A percentile compares a stretch with the other conserved stretches of the same genome.
Conservation (phyloP, 2,888 invertebrate genomes). For the Leucania comma region DNA sequence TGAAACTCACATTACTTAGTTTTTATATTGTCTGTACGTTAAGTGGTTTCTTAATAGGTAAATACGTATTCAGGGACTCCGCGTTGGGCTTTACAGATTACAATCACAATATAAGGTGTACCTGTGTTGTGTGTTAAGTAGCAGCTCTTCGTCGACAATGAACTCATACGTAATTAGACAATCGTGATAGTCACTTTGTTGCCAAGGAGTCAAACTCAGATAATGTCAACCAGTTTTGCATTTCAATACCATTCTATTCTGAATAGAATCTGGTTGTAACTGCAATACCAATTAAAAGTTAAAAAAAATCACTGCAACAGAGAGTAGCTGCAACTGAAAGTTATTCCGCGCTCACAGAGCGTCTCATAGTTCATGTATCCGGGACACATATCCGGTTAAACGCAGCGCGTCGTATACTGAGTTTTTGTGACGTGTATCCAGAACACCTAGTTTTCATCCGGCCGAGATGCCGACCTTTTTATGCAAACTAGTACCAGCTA, state of each 20-base stretch:
- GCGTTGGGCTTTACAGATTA: conserved; percentile 33
- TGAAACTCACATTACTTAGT: background rate
- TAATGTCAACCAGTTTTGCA: background rate
- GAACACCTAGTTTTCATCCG: conserved; percentile 69
- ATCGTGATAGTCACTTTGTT: background rate
- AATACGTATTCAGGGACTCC: conserved; percentile 5
- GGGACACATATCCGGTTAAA: conserved; percentile 60
- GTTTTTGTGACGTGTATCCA: conserved; percentile 64
- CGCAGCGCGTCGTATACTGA: conserved; percentile 45
- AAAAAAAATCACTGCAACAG: conserved; percentile 20
- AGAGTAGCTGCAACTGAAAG: conserved; percentile 25
- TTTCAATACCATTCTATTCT: background rate
- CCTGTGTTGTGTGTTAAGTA: conserved; percentile 34
- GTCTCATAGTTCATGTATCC: conserved; percentile 65
- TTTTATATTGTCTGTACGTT: conserved; percentile 23
- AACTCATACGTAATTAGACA: conserved; percentile 21
- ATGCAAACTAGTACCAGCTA: conserved; percentile 66
- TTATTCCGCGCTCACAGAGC: conserved; percentile 44
- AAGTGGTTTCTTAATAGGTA: conserved; percentile 25
- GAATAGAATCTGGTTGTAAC: background rate
- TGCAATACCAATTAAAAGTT: conserved; percentile 14
- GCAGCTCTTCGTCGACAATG: conserved; percentile 11
- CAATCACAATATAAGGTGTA: conserved; percentile 38
- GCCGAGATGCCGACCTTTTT: conserved; percentile 69
- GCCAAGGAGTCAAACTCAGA: background rate